Conservation (phyloP, 2,888 invertebrate species). For the Aphrophora alni region DNA sequence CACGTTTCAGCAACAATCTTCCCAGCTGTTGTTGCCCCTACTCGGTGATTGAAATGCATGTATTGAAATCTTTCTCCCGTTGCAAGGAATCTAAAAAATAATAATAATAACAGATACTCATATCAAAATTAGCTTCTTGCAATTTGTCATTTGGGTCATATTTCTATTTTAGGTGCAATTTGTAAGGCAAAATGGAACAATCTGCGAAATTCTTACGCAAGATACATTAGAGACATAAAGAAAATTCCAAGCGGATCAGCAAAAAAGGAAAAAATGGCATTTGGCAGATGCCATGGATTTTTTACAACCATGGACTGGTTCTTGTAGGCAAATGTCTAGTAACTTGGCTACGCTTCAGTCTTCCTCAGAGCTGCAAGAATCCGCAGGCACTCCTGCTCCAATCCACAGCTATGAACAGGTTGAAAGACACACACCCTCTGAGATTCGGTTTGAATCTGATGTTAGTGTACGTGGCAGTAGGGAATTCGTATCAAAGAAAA, state of each 20-base stretch:
- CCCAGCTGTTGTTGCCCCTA: slow-evolving; percentile 24
- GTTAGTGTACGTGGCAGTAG: background rate
- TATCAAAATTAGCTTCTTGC: background rate
- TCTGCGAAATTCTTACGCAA: slow-evolving; percentile 30
- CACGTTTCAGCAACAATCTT: slow-evolving; percentile 18
- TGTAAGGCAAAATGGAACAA: slow-evolving; percentile 40
- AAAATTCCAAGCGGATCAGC: slow-evolving; percentile 18
- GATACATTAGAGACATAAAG: slow-evolving; percentile 37
- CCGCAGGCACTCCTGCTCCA: background rate
- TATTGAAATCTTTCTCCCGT: slow-evolving; percentile 29
- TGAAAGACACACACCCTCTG: background rate
- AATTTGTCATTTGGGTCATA: background rate
- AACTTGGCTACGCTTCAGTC: background rate
- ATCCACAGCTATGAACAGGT: background rate
- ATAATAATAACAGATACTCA: background rate
- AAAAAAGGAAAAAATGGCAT: slow-evolving; percentile 34
- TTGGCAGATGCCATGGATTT: slow-evolving; percentile 39
- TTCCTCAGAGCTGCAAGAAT: background rate
- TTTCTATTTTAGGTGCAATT: slow-evolving; percentile 32
- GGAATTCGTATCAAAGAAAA: background rate
- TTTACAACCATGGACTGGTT: slow-evolving; percentile 18
- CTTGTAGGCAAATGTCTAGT: background rate
- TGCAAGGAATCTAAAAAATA: slow-evolving; percentile 36
- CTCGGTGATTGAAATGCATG: slow-evolving; percentile 32
- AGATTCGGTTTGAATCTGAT: background rate